A percentile compares a stretch with the other conserved stretches of the same genome.
Evolutionary conservation across 2,888 invertebrate genomes (phyloP).

Genomic region (Pediacus dermestoides): DNA sequence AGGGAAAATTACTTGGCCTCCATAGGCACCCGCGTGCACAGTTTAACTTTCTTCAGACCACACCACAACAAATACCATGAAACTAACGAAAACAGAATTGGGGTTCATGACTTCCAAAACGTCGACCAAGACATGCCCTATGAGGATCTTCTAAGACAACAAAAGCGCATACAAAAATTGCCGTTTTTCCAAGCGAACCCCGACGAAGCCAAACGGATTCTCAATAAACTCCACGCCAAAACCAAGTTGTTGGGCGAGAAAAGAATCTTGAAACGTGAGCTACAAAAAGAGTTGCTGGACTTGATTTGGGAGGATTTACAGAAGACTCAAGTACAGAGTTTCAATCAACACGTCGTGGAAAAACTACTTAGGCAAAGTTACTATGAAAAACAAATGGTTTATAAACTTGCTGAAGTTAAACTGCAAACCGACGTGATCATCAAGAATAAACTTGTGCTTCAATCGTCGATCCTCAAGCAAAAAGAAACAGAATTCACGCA

Average conservation of each 20-base stretch:
- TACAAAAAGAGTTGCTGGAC: slow-evolving; percentile 52
- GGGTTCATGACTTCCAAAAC: neutral
- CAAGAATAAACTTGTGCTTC: slow-evolving; percentile 54
- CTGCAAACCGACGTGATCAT: slow-evolving; percentile 56
- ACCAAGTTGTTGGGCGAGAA: slow-evolving; percentile 47
- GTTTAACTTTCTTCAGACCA: too few relatives aligned
- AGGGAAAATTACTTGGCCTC: slow-evolving; percentile 36
- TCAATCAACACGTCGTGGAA: slow-evolving; percentile 54
- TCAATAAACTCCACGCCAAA: slow-evolving; percentile 53
- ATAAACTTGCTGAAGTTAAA: slow-evolving; percentile 60
- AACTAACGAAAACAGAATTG: too few relatives aligned
- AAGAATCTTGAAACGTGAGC: slow-evolving; percentile 39
- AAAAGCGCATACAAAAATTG: slow-evolving; percentile 25
- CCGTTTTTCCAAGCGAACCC: slow-evolving; percentile 30
- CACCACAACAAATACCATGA: too few relatives aligned
- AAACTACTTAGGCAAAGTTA: slow-evolving; percentile 60
- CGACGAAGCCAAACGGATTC: slow-evolving; percentile 47
- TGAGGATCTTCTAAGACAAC: slow-evolving; percentile 34
- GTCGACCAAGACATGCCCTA: slow-evolving; percentile 20
- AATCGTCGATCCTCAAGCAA: slow-evolving; percentile 53
- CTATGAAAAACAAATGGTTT: slow-evolving; percentile 64
- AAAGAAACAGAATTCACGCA: slow-evolving; percentile 52
- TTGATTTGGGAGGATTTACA: slow-evolving; percentile 56
- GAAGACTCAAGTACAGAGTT: slow-evolving; percentile 53
- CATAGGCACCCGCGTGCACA: slow-evolving; percentile 10